Evolutionary conservation across 2,113 vertebrate species (phyloP).

Genomic region (Istiophorus platypterus): DNA sequence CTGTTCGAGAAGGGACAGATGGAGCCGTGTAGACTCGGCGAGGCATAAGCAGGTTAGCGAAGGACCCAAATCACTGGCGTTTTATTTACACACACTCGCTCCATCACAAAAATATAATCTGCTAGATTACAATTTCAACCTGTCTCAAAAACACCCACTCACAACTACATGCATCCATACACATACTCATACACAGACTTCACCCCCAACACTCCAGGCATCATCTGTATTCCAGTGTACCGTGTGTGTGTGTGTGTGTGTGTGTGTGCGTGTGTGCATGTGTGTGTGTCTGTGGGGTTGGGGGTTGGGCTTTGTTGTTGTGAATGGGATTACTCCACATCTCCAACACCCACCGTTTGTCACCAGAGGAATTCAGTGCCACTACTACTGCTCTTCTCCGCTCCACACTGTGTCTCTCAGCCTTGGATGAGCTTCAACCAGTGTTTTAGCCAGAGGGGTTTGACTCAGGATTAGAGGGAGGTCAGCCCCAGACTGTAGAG

Average conservation of each 20-base stretch:
- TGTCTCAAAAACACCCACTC: slow-evolving; percentile 4
- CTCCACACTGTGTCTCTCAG: slow-evolving; percentile 50
- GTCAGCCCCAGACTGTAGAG: slow-evolving; percentile 55
- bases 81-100: slow-evolving; percentile 59
- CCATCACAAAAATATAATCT: slow-evolving; percentile 54
- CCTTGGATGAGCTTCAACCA: slow-evolving; percentile 65
- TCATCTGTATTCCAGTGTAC: slow-evolving; percentile 47
- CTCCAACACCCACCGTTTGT: slow-evolving; percentile 63
- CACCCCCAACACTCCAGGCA: slow-evolving; percentile 38
- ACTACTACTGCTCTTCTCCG: slow-evolving; percentile 47
- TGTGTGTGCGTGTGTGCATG: slow-evolving; percentile 1
- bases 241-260: slow-evolving; percentile 12
- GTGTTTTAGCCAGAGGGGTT: slow-evolving; percentile 64
- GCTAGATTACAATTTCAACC: slow-evolving; percentile 54
- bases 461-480: slow-evolving; percentile 65
- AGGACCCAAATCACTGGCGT: slow-evolving; percentile 67
- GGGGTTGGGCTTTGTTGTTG: slow-evolving; percentile 73
- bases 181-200: too few species aligned
- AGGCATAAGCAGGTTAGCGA: slow-evolving; percentile 79
- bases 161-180: slow-evolving; percentile 10
- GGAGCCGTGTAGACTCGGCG: slow-evolving; percentile 57
- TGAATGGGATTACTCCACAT: slow-evolving; percentile 79
- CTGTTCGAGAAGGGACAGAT: slow-evolving; percentile 63
- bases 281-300: slow-evolving; percentile 5
- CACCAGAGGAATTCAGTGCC: slow-evolving; percentile 68